phyloP scores from a whole-genome alignment of 2,888 invertebrate species.

The Odontothrips loti region DNA sequence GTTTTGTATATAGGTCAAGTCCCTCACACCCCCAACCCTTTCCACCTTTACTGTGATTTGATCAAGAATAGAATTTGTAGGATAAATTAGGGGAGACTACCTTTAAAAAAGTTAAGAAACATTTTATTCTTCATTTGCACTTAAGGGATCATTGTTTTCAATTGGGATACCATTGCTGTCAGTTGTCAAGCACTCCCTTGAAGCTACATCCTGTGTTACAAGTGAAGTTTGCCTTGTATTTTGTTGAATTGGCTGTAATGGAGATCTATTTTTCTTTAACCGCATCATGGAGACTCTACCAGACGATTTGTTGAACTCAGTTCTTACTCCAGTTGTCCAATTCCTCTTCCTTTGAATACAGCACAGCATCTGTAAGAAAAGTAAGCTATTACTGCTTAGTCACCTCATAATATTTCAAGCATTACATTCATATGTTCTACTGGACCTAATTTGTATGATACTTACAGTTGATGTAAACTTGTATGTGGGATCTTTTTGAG shows the following conservation, averaged over 20 bases:
- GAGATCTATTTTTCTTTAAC: not conserved
- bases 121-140: not conserved
- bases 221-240: not conserved
- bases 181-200: not conserved
- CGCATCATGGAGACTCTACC: not conserved
- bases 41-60: too few relatives aligned
- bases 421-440: too few relatives aligned
- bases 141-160: not conserved
- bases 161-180: not conserved
- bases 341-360: constrained; percentile 5
- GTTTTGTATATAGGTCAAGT: too few relatives aligned
- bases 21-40: too few relatives aligned
- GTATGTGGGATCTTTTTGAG: not conserved
- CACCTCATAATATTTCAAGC: too few relatives aligned
- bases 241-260: not conserved
- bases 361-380: not conserved
- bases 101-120: not conserved
- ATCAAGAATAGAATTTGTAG: too few relatives aligned
- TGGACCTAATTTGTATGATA: not conserved
- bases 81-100: too few relatives aligned
- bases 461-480: not conserved
- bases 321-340: not conserved
- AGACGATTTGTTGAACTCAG: not conserved
- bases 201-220: not conserved
- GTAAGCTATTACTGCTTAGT: not conserved